Evolutionary conservation across 2,113 vertebrate species (phyloP).

Genomic region (Jacana jacana): DNA sequence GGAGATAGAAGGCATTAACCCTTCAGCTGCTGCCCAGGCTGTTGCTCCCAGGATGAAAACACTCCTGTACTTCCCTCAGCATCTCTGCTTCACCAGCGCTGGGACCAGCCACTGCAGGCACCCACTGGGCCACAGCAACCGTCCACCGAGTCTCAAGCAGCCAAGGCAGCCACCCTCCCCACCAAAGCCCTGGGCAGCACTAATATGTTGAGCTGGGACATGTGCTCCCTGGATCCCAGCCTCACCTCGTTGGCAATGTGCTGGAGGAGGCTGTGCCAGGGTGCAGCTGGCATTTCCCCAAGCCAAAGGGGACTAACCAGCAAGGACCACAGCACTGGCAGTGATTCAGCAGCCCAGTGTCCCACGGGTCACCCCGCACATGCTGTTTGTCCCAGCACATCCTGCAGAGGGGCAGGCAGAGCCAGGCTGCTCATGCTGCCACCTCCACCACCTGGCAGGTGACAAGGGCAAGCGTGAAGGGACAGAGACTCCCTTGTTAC

Average conservation of each 20-base stretch:
- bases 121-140: neutral
- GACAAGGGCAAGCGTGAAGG: neutral
- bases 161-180: neutral
- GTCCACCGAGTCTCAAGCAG: rapidly evolving
- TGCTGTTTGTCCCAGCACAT: neutral
- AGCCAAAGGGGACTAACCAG: neutral
- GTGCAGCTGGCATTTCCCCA: neutral
- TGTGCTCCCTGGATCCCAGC: neutral
- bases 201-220: neutral
- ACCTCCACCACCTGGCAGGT: constrained; percentile 13
- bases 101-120: neutral
- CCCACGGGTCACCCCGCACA: neutral
- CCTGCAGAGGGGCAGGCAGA: neutral
- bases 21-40: neutral
- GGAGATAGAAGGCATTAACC: neutral
- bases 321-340: neutral
- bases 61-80: neutral
- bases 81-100: rapidly evolving
- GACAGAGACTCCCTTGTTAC: neutral
- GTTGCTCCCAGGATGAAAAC: neutral
- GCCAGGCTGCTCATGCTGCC: neutral
- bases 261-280: neutral
- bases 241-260: rapidly evolving
- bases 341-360: neutral
- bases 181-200: neutral